Conservation (phyloP, 2,113 vertebrate species). For the Mola mola region DNA sequence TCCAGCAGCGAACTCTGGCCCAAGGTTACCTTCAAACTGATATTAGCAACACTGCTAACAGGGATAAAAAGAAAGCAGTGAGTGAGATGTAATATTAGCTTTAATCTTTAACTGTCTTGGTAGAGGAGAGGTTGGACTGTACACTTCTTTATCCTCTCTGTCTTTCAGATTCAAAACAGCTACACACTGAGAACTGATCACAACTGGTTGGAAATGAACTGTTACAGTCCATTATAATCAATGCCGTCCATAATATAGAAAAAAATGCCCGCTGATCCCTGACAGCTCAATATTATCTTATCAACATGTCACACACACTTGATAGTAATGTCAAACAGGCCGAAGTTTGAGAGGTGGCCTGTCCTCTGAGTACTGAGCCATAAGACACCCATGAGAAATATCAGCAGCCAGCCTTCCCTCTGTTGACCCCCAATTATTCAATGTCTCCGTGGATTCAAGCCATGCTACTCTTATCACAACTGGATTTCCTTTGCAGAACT, state of each 20-base stretch:
- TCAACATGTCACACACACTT: slow-evolving; percentile 28
- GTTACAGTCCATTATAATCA: slow-evolving; percentile 22
- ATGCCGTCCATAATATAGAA: slow-evolving; percentile 18
- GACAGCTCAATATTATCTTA: slow-evolving; percentile 71
- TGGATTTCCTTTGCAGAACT: slow-evolving; percentile 41
- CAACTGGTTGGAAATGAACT: slow-evolving; percentile 2
- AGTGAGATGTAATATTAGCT: neutral
- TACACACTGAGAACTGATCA: neutral
- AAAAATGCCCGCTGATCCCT: slow-evolving; percentile 65
- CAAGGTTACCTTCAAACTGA: too few relatives aligned
- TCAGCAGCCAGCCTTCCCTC: slow-evolving; percentile 30
- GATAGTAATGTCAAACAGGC: too few relatives aligned
- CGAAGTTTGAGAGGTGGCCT: too few relatives aligned
- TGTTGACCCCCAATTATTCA: slow-evolving; percentile 42
- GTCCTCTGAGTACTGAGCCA: slow-evolving; percentile 20
- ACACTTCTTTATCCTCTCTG: neutral
- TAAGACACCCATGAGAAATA: slow-evolving; percentile 45
- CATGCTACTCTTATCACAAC: slow-evolving; percentile 37
- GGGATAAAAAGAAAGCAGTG: neutral
- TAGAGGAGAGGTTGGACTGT: too few relatives aligned
- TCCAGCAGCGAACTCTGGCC: too few relatives aligned
- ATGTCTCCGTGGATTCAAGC: slow-evolving; percentile 24
- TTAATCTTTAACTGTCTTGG: neutral
- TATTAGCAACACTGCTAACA: neutral
- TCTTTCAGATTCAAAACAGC: neutral